Evolutionary conservation across 2,888 invertebrate genomes (phyloP).

Genomic region (Amphimallon solstitiale): DNA sequence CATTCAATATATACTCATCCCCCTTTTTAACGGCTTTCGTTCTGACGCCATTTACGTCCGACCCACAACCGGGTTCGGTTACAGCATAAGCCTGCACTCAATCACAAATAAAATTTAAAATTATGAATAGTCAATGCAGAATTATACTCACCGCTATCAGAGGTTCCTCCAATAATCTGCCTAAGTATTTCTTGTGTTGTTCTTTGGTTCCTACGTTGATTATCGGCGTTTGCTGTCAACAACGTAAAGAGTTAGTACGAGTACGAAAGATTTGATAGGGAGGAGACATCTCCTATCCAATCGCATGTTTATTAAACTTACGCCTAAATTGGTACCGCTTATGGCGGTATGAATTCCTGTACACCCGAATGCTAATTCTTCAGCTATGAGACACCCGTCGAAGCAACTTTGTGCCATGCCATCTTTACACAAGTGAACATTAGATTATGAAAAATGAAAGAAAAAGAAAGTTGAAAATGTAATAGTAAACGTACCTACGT

Average conservation of each 20-base stretch:
- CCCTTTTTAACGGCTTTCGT: conserved; percentile 95
- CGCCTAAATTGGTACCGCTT: conserved; percentile 84
- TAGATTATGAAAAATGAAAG: not conserved
- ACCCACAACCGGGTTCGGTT: conserved; percentile 96
- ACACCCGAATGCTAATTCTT: conserved; percentile 91
- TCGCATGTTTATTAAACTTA: conserved; percentile 58
- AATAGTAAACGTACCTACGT: conserved; percentile 69
- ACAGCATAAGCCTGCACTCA: conserved; percentile 85
- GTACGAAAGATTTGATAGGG: too few species aligned
- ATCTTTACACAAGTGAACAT: conserved; percentile 65
- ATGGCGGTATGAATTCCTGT: conserved; percentile 89
- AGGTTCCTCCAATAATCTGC: conserved; percentile 89
- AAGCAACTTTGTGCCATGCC: conserved; percentile 78
- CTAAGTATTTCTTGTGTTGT: conserved; percentile 95
- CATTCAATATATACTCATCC: conserved; percentile 90
- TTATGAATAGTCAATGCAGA: not conserved
- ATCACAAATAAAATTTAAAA: conserved; percentile 39
- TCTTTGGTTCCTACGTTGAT: conserved; percentile 84
- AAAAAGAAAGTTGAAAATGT: too few species aligned
- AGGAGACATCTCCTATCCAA: not conserved
- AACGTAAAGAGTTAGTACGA: conserved; percentile 49
- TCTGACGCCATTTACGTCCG: conserved; percentile 92
- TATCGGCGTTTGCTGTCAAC: conserved; percentile 83
- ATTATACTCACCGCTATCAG: conserved; percentile 82
- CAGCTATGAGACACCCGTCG: conserved; percentile 82